Base-by-base conservation (phyloP, 2,888 invertebrate genomes). In the Rapana venosa region DNA sequence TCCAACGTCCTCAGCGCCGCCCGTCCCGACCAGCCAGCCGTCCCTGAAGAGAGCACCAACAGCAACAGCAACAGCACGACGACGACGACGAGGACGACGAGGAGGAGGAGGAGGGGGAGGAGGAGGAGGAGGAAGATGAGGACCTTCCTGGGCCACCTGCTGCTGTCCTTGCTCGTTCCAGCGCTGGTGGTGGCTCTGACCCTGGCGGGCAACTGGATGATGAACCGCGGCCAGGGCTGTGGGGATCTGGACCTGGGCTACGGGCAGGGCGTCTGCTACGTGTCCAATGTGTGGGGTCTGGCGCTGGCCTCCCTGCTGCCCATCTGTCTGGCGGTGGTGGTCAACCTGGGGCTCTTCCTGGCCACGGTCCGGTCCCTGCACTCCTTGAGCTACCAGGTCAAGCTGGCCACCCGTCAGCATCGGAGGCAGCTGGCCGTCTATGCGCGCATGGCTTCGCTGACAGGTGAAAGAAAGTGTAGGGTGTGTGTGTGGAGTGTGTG, bases 231-330 rank as follows among this genome's bases (percentile, higher is more conserved):
- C 20, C 36, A 35, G 30, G 47, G 61, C 35, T 89, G 89, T 47
- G 32, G 15, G 13, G 66, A 30, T 74, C 58, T 90, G 35, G 79
- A 85, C 87, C 58, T 87, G 20, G 84, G 84, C 58, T 87, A 79
- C 81, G 86, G 81, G 35, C 13, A 11, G 20, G 61, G 81, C 13
- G 26, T 77, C 17, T 87, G 81, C 81, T 87, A 77, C 66, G 56
- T 90, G 70, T 88, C 88, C 88, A 87, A 87, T 70, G 58, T 32
- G 32, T 70, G 86, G 79, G 74, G 79, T 36, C 79, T 87, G 66
- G 20, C 58, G 35, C 70, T 90, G 32, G 86, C 61, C 30, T 70
- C 81, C 47, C 20, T 77, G 15, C 26, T 90, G 30, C 81, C 81
- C 47, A 47, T 88, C 85, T 61, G 61, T 61, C 58, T 90, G 47